These are phyloP conservation scores for Ophioninae sp. DNA, from an alignment of 2,888 invertebrate species.

Conservation along the genomic window DNA sequence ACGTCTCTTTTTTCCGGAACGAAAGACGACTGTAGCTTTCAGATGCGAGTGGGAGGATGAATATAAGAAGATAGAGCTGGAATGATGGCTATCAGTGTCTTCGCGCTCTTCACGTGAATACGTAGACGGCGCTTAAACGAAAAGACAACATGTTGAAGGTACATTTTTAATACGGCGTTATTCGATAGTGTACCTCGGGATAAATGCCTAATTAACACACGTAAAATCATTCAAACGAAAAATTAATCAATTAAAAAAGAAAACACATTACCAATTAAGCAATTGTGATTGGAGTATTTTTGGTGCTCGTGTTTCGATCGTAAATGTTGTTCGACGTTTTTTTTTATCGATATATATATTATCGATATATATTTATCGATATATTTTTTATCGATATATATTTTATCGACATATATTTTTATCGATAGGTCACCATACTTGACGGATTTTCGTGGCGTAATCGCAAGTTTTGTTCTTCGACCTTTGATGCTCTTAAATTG, in stretches of 20 bases:
- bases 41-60: slow-evolving; percentile 77
- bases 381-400: too few relatives aligned
- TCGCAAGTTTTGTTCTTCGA: too few relatives aligned
- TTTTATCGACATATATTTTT: too few relatives aligned
- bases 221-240: not conserved
- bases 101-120: slow-evolving; percentile 74
- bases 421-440: too few relatives aligned
- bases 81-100: slow-evolving; percentile 80
- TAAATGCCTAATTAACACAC: not conserved
- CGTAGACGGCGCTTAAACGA: slow-evolving; percentile 64
- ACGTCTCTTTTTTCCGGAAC: slow-evolving; percentile 64
- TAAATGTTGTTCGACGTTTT: not conserved
- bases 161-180: slow-evolving; percentile 58
- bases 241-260: not conserved
- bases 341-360: too few relatives aligned
- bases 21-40: slow-evolving; percentile 63
- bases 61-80: slow-evolving; percentile 79
- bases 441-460: too few relatives aligned
- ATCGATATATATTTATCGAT: too few relatives aligned
- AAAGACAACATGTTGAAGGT: slow-evolving; percentile 76
- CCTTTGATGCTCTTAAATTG: too few relatives aligned
- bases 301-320: slow-evolving; percentile 15
- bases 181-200: not conserved
- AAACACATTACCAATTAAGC: not conserved
- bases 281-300: slow-evolving; percentile 22